phyloP scores from a whole-genome alignment of 2,797 vertebrate genomes.

The Anabacerthia variegaticeps region DNA sequence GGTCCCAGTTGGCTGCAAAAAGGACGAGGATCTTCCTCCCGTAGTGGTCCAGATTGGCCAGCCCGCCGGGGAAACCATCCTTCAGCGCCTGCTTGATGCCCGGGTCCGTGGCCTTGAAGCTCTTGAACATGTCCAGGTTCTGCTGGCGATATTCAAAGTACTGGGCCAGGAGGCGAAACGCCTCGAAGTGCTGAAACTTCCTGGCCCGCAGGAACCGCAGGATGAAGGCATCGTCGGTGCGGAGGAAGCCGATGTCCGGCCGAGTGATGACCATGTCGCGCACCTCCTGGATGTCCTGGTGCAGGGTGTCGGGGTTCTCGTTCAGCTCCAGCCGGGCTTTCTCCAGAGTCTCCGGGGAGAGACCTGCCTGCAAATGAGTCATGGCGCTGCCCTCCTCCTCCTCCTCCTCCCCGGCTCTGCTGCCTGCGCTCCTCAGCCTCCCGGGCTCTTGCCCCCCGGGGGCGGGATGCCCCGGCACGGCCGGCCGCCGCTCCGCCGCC shows the following conservation, averaged over 20 bases:
- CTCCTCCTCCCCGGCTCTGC: slow-evolving; percentile 16
- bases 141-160: slow-evolving; percentile 98
- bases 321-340: slow-evolving; percentile 97
- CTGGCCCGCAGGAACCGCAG: slow-evolving; percentile 93
- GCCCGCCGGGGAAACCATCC: slow-evolving; percentile 95
- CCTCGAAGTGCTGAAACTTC: slow-evolving; percentile 99
- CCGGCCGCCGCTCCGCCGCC: slow-evolving; percentile 8
- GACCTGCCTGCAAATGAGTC: slow-evolving; percentile 98
- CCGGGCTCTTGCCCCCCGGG: background rate
- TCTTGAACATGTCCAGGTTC: slow-evolving; percentile 99
- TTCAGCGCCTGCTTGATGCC: slow-evolving; percentile 98
- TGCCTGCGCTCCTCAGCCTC: slow-evolving; percentile 2
- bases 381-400: slow-evolving; percentile 76
- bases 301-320: slow-evolving; percentile 94
- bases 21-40: slow-evolving; percentile 96
- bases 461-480: slow-evolving; percentile 18
- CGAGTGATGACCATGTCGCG: slow-evolving; percentile 98
- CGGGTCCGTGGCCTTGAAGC: slow-evolving; percentile 96
- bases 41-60: slow-evolving; percentile 95
- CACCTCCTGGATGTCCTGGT: slow-evolving; percentile 99
- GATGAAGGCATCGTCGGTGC: slow-evolving; percentile 97
- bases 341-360: slow-evolving; percentile 98
- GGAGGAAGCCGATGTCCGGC: slow-evolving; percentile 97
- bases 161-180: slow-evolving; percentile 94
- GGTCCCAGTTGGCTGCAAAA: slow-evolving; percentile 99